phyloP scores from a whole-genome alignment of 2,888 invertebrate species.

The Lamproptera curius region DNA sequence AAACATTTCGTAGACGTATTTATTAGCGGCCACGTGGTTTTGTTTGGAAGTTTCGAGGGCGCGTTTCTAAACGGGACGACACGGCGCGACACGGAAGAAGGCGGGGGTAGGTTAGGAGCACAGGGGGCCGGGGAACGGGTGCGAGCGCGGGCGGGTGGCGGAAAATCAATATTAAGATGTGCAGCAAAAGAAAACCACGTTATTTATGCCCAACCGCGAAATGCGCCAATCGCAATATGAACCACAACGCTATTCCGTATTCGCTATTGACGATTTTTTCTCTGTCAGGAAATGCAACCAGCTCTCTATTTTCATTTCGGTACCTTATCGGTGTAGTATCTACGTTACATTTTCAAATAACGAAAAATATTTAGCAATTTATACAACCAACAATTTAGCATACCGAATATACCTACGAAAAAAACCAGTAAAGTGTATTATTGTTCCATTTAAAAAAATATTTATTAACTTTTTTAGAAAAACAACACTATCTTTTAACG shows the following conservation, averaged over 20 bases:
- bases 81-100: conserved; percentile 26
- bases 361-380: too few relatives aligned
- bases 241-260: not conserved
- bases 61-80: conserved; percentile 28
- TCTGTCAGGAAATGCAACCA: conserved; percentile 5
- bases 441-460: too few relatives aligned
- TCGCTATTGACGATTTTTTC: conserved; percentile 1
- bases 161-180: conserved; percentile 49
- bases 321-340: not conserved
- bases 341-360: too few relatives aligned
- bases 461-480: too few relatives aligned
- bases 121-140: conserved; percentile 26
- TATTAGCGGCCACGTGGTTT: conserved; percentile 38
- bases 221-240: conserved; percentile 4
- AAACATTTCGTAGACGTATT: conserved; percentile 17
- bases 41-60: conserved; percentile 39
- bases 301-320: conserved; percentile 2
- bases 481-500: too few relatives aligned
- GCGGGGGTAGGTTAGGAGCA: conserved; percentile 24
- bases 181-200: conserved; percentile 25
- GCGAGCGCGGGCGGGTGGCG: conserved; percentile 42
- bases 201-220: not conserved
- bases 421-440: too few relatives aligned
- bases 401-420: too few relatives aligned
- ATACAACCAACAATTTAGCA: too few relatives aligned